Evolutionary conservation across 2,888 invertebrate genomes (phyloP), one percentile per base, ranked within the genome.

Genomic region (Sturmia bella): DNA sequence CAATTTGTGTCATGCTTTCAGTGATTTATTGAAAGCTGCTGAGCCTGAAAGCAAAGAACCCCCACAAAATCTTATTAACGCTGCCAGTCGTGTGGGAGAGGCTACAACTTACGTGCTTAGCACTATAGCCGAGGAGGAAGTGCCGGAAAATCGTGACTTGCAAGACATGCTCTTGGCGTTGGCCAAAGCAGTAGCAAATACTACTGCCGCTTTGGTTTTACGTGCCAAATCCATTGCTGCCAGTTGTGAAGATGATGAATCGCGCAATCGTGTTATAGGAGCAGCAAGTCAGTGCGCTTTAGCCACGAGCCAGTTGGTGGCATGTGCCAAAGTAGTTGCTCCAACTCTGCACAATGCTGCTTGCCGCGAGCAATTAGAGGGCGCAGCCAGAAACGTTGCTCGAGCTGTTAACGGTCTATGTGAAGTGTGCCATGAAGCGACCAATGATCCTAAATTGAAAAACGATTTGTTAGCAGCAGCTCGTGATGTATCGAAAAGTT

Each of bases 121-220:
- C 87, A 97, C 97, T 69, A 98, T 98, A 89, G 97, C 97, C 15
- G 97, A 98, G 87, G 98, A 98, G 87, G 97, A 97, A 80, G 96
- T 96, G n/a, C 94, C 94, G 13, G 94, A 95, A 84, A 95, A 95
- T 89, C 94, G 95, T 85, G 97, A 97, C 86, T 93, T 96, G 0
- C 95, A 95, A 92, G 99, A 99, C 86, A 96, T 97, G 92, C 93
- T 99, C 0, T 92, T 99, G 24, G 96, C 97, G 0, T 92, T 99
- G 85, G 99, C 99, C 6, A 99, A 99, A 91, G 97, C 97, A 0
- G 99, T 99, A 37, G 99, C 99, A 50, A 99, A 99, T 90, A 97
- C 98, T 2, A 99, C 99, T 0, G 99, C 99, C 0, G 97, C 97
- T 1, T 92, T 99, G 66, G 99, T 99, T 1, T 93, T 99, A 70